Conservation (phyloP, 2,888 invertebrate species). For the Xylota segnis region DNA sequence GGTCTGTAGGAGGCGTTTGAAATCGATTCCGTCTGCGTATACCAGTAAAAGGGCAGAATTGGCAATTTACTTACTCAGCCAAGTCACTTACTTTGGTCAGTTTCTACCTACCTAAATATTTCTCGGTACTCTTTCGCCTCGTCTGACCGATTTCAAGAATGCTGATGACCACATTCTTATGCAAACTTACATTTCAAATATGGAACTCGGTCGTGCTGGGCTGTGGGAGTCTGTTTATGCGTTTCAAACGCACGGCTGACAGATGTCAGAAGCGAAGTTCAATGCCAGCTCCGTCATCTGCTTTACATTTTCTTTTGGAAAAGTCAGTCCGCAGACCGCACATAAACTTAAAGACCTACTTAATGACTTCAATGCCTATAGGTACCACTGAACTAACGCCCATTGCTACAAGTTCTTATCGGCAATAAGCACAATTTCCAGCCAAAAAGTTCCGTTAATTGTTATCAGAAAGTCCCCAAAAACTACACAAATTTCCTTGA, state of each 20-base stretch:
- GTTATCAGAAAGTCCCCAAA: conserved; percentile 11
- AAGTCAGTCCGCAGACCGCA: not conserved
- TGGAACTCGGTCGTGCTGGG: not conserved
- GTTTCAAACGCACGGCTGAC: not conserved
- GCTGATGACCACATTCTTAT: not conserved
- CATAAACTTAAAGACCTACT: too few relatives aligned
- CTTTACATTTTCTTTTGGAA: not conserved
- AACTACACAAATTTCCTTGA: conserved; percentile 25
- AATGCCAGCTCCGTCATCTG: conserved; percentile 27
- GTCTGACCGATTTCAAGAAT: not conserved
- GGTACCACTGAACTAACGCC: too few relatives aligned
- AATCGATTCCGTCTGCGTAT: too few relatives aligned
- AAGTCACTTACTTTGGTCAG: too few relatives aligned
- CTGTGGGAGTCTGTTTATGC: conserved; percentile 3
- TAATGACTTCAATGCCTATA: too few relatives aligned
- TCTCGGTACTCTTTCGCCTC: not conserved
- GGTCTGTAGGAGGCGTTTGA: too few relatives aligned
- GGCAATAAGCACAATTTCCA: not conserved
- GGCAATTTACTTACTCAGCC: too few relatives aligned
- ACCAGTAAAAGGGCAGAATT: too few relatives aligned
- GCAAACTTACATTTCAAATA: not conserved
- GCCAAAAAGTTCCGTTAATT: not conserved
- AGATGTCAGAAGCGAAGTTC: conserved; percentile 37
- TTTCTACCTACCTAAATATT: too few relatives aligned
- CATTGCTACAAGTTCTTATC: not conserved